Evolutionary conservation across 2,888 invertebrate species (phyloP).

Genomic region (Erebia aethiops): DNA sequence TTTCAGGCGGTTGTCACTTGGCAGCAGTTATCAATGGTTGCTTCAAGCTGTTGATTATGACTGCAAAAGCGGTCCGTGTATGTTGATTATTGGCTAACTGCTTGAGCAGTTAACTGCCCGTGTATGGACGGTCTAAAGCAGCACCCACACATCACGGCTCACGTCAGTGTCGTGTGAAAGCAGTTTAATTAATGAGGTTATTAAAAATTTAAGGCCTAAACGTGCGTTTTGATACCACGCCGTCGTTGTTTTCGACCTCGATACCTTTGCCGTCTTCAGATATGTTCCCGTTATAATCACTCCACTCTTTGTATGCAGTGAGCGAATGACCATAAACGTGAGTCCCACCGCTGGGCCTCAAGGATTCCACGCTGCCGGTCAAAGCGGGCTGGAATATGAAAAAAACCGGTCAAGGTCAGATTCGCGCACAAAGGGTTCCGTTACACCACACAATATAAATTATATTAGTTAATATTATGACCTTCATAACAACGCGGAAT

Average conservation of each 20-base stretch:
- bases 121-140: too few relatives aligned
- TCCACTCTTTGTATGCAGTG: constrained; percentile 83
- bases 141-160: too few relatives aligned
- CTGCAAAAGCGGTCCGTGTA: too few relatives aligned
- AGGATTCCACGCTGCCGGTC: constrained; percentile 35
- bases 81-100: too few relatives aligned
- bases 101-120: too few relatives aligned
- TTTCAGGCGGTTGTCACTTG: too few relatives aligned
- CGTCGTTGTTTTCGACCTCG: constrained; percentile 88
- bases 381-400: constrained; percentile 22
- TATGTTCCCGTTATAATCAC: constrained; percentile 84
- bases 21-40: too few relatives aligned
- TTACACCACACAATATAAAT: neutral
- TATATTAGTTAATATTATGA: too few relatives aligned
- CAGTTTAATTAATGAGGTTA: too few relatives aligned
- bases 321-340: constrained; percentile 84
- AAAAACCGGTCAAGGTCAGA: neutral
- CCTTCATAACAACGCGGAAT: too few relatives aligned
- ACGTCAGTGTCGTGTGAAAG: too few relatives aligned
- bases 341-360: constrained; percentile 55
- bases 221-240: constrained; percentile 84
- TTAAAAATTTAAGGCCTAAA: constrained; percentile 39
- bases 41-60: too few relatives aligned
- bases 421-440: neutral
- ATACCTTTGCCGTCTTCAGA: constrained; percentile 83